Evolutionary conservation across 2,113 vertebrate species (phyloP).

Genomic region (Myotis yumanensis): DNA sequence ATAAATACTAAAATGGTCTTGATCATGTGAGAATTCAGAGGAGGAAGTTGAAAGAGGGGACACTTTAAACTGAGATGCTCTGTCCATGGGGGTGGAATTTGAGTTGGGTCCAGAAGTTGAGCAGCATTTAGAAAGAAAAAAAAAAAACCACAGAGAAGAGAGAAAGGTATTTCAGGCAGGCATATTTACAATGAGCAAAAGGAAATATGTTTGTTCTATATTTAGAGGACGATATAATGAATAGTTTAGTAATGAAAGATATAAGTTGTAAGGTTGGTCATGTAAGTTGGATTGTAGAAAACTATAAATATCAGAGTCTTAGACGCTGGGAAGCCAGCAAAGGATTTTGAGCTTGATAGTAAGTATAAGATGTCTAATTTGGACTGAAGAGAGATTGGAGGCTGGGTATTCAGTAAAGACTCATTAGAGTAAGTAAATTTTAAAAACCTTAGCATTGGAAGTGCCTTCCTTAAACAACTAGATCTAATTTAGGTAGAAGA

Average conservation of each 20-base stretch:
- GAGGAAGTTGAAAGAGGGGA: neutral
- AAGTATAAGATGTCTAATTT: neutral
- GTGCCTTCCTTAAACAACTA: neutral
- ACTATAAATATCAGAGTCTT: neutral
- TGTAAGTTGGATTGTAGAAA: neutral
- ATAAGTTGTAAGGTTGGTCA: neutral
- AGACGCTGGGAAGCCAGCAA: neutral
- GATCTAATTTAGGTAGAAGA: neutral
- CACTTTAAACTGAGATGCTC: neutral
- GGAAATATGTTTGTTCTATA: neutral
- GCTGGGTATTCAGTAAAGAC: neutral
- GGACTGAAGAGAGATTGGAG: neutral
- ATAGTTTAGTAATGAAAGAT: neutral
- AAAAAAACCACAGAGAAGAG: neutral
- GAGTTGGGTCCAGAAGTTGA: neutral
- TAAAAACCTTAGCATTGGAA: neutral
- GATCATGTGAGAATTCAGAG: neutral
- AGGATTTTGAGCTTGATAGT: neutral
- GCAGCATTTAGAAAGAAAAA: neutral
- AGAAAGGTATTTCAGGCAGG: neutral
- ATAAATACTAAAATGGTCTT: neutral
- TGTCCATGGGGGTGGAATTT: neutral
- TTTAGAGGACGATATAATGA: neutral
- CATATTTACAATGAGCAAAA: neutral
- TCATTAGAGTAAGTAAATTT: slow-evolving; percentile 24